A percentile compares a stretch with the other conserved stretches of the same genome.
phyloP scores from a whole-genome alignment of 2,113 vertebrate species.

The Anarrhichthys ocellatus region DNA sequence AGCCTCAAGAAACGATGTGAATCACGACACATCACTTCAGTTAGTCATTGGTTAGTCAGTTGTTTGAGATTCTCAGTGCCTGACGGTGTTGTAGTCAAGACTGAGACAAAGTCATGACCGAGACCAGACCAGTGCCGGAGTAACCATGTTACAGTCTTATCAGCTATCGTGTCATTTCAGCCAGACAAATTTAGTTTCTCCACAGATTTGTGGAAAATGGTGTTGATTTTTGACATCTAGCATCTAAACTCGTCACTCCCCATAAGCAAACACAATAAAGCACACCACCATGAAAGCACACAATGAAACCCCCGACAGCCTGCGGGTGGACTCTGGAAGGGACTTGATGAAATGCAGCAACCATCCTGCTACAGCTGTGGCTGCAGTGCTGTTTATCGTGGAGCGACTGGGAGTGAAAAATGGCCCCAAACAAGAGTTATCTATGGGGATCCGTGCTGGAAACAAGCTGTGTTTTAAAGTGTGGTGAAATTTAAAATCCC shows the following conservation, averaged over 20 bases:
- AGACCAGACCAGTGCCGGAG: too few species aligned
- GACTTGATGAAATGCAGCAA: slow-evolving; percentile 22
- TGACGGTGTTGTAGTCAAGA: too few species aligned
- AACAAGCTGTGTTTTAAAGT: slow-evolving; percentile 9
- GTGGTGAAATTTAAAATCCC: neutral
- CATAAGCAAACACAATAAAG: neutral
- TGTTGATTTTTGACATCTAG: neutral
- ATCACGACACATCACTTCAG: neutral
- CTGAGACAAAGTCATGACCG: too few species aligned
- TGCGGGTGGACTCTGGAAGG: neutral
- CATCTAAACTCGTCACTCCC: neutral
- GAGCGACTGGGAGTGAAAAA: slow-evolving; percentile 6
- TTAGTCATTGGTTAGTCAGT: neutral
- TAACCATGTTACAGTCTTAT: neutral
- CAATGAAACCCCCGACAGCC: neutral
- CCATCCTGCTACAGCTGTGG: slow-evolving; percentile 12
- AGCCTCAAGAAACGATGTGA: too few species aligned
- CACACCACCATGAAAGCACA: neutral
- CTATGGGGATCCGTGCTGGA: slow-evolving; percentile 22
- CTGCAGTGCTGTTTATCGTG: slow-evolving; percentile 1
- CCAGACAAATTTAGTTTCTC: neutral
- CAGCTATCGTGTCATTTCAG: neutral
- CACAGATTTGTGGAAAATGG: neutral
- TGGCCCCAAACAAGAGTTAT: slow-evolving; percentile 30
- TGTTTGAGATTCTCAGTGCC: neutral